Evolutionary conservation across 2,113 vertebrate species (phyloP), one percentile per base, ranked within the genome.

Genomic region (Channa maculata): DNA sequence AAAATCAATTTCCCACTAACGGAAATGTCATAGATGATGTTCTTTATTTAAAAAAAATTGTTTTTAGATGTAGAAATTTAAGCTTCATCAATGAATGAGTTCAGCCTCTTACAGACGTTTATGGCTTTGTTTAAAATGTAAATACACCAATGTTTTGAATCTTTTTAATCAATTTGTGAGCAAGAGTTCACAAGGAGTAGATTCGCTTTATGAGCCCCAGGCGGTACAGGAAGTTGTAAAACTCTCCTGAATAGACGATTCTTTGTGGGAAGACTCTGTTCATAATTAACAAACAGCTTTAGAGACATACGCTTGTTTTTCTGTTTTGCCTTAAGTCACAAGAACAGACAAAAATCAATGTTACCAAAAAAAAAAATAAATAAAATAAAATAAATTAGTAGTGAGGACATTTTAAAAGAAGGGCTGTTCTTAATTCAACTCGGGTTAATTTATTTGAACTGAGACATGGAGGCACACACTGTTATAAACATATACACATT

Each of bases 191-290:
- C 9, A n/a, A 24, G 50, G 15, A 65, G 39, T 39, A 60, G 61
- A 69, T 55, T 78, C 72, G 71, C 76, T 85, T 71, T 71, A 14
- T 65, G 60, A 52, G 74, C 74, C 52, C 37, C 43, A 78, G 60
- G 59, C 0, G 57, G 38, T 62, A 67, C 86, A 80, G 79, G 77
- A 89, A 79, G 86, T 77, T 57, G 43, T 83, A 85, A 86, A 86
- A 69, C 80, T 74, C 34, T 59, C 38, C 64, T 57, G 52, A 80
- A 83, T 62, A 64, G 76, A 75, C 10, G 1, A 38, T 66, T 54
- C 57, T 80, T 80, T 71, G 63, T 74, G 59, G 5, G 37, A 10
- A 58, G 55, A 50, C 37, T 11, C 13, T 61, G 0, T 57, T 66
- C 33, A 72, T 64, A 66, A 72, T 58, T 53, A 44, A 57, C 55